These are phyloP conservation scores for Borostomias antarcticus DNA, from an alignment of 2,797 vertebrate genomes.

Conservation along the genomic window DNA sequence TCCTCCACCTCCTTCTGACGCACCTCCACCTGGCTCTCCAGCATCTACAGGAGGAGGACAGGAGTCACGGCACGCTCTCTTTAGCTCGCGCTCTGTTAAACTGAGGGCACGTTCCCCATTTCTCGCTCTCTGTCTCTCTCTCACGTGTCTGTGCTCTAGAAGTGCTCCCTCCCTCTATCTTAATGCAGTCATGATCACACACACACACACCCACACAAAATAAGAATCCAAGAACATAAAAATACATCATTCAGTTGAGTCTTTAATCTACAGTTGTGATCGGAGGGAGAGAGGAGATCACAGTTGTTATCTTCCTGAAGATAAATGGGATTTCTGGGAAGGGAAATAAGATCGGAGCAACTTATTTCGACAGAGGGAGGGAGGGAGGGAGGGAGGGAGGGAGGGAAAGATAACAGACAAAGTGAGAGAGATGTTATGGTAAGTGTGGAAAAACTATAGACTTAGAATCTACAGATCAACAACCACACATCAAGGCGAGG, in stretches of 20 bases:
- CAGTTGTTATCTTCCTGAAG: no score
- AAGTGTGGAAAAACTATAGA: no score
- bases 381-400: no score
- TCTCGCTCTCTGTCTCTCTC: not conserved
- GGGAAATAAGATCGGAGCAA: not conserved
- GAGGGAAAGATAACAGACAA: no score
- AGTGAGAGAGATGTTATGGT: no score
- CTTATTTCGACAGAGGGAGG: no score
- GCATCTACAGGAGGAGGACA: constrained; percentile 76
- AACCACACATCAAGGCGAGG: constrained; percentile 19
- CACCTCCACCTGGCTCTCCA: constrained; percentile 95
- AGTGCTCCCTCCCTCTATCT: constrained; percentile 1
- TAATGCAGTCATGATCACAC: not conserved
- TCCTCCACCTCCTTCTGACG: constrained; percentile 93
- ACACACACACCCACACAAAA: not conserved
- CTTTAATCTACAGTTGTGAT: not conserved
- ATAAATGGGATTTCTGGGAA: not conserved
- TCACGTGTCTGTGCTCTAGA: not conserved
- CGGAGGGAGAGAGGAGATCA: no score
- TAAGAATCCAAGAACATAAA: not conserved
- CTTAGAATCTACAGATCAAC: no score
- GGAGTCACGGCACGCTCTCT: not conserved
- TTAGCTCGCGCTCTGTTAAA: not conserved
- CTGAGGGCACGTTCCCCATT: not conserved
- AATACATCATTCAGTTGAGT: not conserved